Evolutionary conservation across 2,888 invertebrate species (phyloP).

Genomic region (Lomographa bimaculata): DNA sequence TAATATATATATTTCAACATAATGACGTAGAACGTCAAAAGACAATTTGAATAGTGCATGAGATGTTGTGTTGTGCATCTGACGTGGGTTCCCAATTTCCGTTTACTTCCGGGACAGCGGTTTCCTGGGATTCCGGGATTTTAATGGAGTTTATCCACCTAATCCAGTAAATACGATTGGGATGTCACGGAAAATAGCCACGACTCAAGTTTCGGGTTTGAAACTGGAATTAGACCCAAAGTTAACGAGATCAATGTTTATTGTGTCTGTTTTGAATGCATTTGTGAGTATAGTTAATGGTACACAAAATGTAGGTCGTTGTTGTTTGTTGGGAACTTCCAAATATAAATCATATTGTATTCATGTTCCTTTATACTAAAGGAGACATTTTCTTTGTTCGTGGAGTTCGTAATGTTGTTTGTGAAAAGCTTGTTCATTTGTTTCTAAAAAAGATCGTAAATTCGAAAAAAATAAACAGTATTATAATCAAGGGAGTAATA

Average conservation of each 20-base stretch:
- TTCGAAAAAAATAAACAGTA: no score
- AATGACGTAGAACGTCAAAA: conserved; percentile 16
- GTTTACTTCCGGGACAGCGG: conserved; percentile 36
- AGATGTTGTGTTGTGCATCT: conserved; percentile 38
- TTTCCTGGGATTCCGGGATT: conserved; percentile 30
- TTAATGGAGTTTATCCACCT: conserved; percentile 56
- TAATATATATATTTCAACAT: conserved; percentile 20
- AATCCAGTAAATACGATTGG: conserved; percentile 44
- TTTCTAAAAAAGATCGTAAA: no score
- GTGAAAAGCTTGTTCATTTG: no score
- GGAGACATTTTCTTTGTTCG: no score
- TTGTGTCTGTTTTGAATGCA: conserved; percentile 12
- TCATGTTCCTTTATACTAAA: no score
- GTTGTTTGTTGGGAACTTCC: no score
- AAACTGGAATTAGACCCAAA: conserved; percentile 22
- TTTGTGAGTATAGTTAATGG: no score
- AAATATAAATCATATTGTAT: no score
- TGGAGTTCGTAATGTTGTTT: no score
- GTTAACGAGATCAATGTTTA: conserved; percentile 10
- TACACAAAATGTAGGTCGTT: no score
- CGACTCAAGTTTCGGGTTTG: conserved; percentile 30
- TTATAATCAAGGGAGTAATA: no score
- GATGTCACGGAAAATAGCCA: conserved; percentile 34
- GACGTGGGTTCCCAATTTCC: conserved; percentile 71
- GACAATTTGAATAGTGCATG: conserved; percentile 25